Evolutionary conservation across 2,113 vertebrate genomes (phyloP).

Genomic region (Cacatua alba): DNA sequence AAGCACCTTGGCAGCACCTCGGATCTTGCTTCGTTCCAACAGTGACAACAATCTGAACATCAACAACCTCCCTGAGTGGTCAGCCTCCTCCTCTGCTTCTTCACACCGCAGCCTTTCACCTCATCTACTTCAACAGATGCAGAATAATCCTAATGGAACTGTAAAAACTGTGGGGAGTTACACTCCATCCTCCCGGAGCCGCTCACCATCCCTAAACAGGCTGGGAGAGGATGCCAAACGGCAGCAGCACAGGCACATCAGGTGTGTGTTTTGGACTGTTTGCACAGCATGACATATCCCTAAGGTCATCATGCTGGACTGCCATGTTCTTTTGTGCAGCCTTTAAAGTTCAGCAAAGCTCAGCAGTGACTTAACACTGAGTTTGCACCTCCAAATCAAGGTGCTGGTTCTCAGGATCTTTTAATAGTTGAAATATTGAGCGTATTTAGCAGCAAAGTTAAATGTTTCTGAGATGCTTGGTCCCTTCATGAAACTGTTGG

Average conservation of each 20-base stretch:
- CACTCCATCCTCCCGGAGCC: slow-evolving; percentile 81
- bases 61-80: slow-evolving; percentile 79
- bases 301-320: background rate
- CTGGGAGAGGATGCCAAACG: slow-evolving; percentile 87
- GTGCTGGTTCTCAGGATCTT: background rate
- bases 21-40: slow-evolving; percentile 92
- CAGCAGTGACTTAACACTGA: background rate
- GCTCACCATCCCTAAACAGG: slow-evolving; percentile 91
- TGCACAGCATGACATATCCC: background rate
- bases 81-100: slow-evolving; percentile 76
- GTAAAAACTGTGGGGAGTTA: slow-evolving; percentile 85
- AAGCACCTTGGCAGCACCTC: slow-evolving; percentile 85
- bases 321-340: background rate
- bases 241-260: slow-evolving; percentile 81
- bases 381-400: background rate
- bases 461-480: background rate
- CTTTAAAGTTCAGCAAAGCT: background rate
- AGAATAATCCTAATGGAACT: slow-evolving; percentile 88
- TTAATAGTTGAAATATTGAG: background rate
- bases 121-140: slow-evolving; percentile 90
- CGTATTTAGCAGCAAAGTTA: background rate
- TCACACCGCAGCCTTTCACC: slow-evolving; percentile 93
- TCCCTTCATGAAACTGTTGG: background rate
- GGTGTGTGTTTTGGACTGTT: slow-evolving; percentile 70
- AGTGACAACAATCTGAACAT: slow-evolving; percentile 92